phyloP scores from a whole-genome alignment of 2,797 vertebrate species.

The Bucorvus abyssinicus region DNA sequence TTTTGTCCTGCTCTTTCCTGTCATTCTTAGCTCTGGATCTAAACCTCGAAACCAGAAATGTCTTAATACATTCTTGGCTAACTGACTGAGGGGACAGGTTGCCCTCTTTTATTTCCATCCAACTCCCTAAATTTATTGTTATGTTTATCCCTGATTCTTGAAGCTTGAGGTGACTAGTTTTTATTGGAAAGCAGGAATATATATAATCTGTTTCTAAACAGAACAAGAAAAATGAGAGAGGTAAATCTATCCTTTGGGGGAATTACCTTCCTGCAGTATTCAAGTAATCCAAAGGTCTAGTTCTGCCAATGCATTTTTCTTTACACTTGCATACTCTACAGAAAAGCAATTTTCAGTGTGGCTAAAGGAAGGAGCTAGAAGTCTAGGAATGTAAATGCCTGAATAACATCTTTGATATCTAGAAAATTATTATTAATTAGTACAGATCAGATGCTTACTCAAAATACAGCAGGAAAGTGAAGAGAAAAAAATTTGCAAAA shows the following conservation, averaged over 20 bases:
- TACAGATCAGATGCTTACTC: background rate
- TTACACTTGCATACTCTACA: background rate
- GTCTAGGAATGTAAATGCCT: background rate
- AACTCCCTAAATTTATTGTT: background rate
- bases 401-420: background rate
- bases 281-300: background rate
- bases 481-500: background rate
- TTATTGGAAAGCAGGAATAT: background rate
- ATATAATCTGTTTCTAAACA: background rate
- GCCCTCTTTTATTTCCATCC: background rate
- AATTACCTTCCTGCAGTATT: background rate
- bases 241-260: background rate
- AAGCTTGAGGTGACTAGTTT: background rate
- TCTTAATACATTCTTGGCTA: background rate
- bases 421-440: background rate
- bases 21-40: background rate
- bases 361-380: background rate
- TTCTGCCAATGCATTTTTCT: background rate
- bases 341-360: background rate
- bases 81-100: background rate
- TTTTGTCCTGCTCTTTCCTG: background rate
- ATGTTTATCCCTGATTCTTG: background rate
- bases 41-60: background rate
- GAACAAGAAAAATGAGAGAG: background rate
- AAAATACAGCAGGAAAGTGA: background rate